phyloP scores from a whole-genome alignment of 2,113 vertebrate genomes.

The Alaudala cheleensis region DNA sequence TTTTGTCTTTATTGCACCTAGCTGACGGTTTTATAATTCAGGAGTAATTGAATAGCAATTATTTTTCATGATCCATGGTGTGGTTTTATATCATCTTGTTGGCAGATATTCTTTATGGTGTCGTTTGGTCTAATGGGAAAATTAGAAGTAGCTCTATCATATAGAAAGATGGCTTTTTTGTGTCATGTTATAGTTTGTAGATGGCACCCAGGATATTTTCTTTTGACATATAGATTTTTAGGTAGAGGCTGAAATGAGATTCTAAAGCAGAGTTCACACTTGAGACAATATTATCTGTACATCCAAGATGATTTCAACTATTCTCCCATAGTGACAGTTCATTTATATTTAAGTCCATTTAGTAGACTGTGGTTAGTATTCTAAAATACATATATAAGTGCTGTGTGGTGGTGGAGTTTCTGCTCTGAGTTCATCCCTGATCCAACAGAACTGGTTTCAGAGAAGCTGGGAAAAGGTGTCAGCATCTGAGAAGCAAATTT shows the following conservation, averaged over 20 bases:
- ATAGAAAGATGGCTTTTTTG: slow-evolving; percentile 64
- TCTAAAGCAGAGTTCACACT: slow-evolving; percentile 28
- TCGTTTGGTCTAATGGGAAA: slow-evolving; percentile 76
- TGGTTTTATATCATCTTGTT: slow-evolving; percentile 75
- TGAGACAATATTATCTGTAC: slow-evolving; percentile 31
- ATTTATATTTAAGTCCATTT: slow-evolving; percentile 50
- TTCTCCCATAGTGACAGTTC: slow-evolving; percentile 6
- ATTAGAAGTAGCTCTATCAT: slow-evolving; percentile 74
- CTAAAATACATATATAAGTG: slow-evolving; percentile 21
- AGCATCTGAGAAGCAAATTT: background rate
- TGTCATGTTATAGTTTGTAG: slow-evolving; percentile 66
- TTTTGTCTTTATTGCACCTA: slow-evolving; percentile 73
- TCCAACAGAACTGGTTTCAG: background rate
- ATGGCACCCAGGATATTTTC: slow-evolving; percentile 49
- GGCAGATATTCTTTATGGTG: slow-evolving; percentile 76
- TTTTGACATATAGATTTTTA: slow-evolving; percentile 66
- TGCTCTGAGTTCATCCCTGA: background rate
- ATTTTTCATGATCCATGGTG: slow-evolving; percentile 78
- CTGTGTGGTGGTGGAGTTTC: background rate
- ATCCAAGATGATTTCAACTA: slow-evolving; percentile 1
- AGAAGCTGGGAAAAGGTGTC: background rate
- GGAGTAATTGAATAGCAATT: slow-evolving; percentile 77
- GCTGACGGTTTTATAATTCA: slow-evolving; percentile 71
- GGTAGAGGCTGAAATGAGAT: slow-evolving; percentile 53
- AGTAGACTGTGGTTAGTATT: slow-evolving; percentile 6